Evolutionary conservation across 2,113 vertebrate species (phyloP).

Genomic region (Trematocara variabile): DNA sequence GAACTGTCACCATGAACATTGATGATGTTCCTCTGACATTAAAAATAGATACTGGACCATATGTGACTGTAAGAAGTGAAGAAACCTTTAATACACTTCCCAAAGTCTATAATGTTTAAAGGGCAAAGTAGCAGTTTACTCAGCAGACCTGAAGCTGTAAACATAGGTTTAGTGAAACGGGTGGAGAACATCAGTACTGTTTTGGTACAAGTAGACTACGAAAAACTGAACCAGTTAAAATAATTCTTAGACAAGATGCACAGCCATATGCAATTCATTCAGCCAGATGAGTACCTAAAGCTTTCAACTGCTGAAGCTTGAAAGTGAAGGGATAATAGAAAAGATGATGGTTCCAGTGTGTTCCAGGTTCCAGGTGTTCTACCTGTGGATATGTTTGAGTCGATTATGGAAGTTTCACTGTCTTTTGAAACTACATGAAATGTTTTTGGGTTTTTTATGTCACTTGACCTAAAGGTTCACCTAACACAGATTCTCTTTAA

Average conservation of each 20-base stretch:
- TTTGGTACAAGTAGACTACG: fast-evolving
- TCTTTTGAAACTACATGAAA: background rate
- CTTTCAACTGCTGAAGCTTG: background rate
- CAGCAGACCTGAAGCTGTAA: background rate
- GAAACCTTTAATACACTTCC: background rate
- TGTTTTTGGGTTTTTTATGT: background rate
- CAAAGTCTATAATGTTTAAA: background rate
- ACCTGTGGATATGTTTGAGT: background rate
- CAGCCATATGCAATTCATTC: background rate
- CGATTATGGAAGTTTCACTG: fast-evolving
- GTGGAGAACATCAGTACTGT: background rate
- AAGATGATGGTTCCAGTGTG: background rate
- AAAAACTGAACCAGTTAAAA: background rate
- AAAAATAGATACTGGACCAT: background rate
- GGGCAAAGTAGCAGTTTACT: background rate
- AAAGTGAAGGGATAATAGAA: background rate
- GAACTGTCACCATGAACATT: background rate
- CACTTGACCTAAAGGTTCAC: background rate
- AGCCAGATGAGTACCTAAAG: fast-evolving
- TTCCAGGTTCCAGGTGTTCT: background rate
- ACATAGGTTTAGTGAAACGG: too few relatives aligned
- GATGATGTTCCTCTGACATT: background rate
- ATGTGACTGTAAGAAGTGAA: fast-evolving
- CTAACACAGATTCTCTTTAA: background rate
- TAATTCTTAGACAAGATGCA: background rate